Base-by-base conservation (phyloP, 2,888 invertebrate species). In the Microctonus hyperodae region DNA sequence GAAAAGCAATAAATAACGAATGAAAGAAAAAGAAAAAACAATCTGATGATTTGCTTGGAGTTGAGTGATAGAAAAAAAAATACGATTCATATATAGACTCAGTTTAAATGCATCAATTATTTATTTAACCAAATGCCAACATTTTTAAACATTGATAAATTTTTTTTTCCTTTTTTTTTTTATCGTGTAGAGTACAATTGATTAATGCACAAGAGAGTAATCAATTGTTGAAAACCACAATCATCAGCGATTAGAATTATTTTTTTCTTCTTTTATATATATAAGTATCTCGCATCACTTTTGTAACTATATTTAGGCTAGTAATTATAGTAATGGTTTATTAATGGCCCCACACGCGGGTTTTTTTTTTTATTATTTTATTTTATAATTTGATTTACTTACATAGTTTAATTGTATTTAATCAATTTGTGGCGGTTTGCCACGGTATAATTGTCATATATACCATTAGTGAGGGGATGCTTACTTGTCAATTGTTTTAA, bases 81-180 rank as follows among this genome's bases (percentile, higher is more conserved):
- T 50, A n/a, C 1, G 28, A 40, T 28, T n/a, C 5, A 28, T 51
- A 59, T 53, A 28, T 37, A 50, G 23, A 11, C 28, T n/a, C 40
- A 60, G 22, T 11, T 73, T 75, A 74, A 79, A 77, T 79, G 75
- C 76, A 78, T 78, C 70, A 75, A 74, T 73, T 74, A 76, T 79
- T 81, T 78, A 80, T 81, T 79, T 74, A 80, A 81, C 78, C 79
- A 80, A 81, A 81, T 77, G 74, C 74, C 80, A 81, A 81, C 80
- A 77, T 79, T 79, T n/a, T 75, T 76, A 79, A 81, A 81, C 79
- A 81, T 79, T 76, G 76, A 81, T 80, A 79, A 73, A 78, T 75
- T 74, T 76, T 72, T 74, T 63, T 66, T 33, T 25, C 11, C n/a
- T 60, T 63, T 37, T 16, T 48, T 57, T 51, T 23, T 9, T 58